Base-by-base conservation (phyloP, 2,888 invertebrate genomes). In the Ennomos fuscantarius region DNA sequence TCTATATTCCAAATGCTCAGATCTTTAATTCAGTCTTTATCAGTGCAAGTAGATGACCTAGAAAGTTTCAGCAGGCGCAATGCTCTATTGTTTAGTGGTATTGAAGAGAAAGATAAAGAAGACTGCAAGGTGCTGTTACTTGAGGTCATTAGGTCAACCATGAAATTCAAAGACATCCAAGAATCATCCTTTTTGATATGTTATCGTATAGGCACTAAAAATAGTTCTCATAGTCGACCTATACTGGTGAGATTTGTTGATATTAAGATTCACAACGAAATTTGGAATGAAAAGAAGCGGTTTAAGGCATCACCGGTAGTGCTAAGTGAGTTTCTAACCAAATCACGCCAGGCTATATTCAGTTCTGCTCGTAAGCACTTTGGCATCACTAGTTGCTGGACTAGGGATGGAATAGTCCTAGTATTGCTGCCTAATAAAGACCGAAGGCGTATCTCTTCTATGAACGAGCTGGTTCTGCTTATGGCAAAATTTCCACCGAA, bases 61-160 rank as follows among this genome's bases (percentile, higher is more conserved):
- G 39, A 47, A 8, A 24, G 8, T 32, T 31, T 31, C 37, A 37
- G 39, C 8, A 10, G 39, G 12, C 10, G 9, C 2, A 37, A 47
- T 39, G 47, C 47, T 10, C 47, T 47, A 8, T n/a, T 47, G 11
- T 47, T 47, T 3, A 47, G 11, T 31, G 37, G 47, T 9, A 47
- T 37, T 13, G 15, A 37, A 11, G 47, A 47, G 37, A 1, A 3
- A 1, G 47, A 39, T 9, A 39, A 31, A 10, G 47, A 47, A 15
- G 15, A 47, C 47, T 47, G 47, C 32, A n/a, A 24, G n/a, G 47
- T 1, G 8, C 9, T n/a, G 1, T n/a, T 47, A 9, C 1, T 47
- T 1, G 11, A 11, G 9, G 12, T 39, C 8, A 11, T 47, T 8
- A 31, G 11, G 9, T 31, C 37, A 9, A 10, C n/a, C 11, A 11